These are phyloP conservation scores for Chelonus formosanus DNA, from an alignment of 2,888 invertebrate genomes.

Conservation along the genomic window DNA sequence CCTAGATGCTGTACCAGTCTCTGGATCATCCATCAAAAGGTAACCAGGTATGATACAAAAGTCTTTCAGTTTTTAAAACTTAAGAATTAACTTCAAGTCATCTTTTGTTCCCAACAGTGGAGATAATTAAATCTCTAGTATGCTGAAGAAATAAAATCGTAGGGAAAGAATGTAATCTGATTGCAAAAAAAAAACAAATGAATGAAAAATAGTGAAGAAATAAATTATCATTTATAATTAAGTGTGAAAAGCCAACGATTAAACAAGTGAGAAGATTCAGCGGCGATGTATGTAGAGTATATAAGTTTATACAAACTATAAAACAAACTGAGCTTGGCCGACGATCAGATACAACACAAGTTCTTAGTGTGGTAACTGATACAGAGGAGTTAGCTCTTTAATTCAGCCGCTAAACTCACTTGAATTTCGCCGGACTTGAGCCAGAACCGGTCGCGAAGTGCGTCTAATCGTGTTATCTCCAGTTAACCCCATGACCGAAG, in stretches of 20 bases:
- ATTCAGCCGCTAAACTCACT: conserved; percentile 39
- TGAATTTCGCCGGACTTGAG: conserved; percentile 39
- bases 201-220: neutral
- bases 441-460: conserved; percentile 46
- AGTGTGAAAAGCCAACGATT: conserved; percentile 14
- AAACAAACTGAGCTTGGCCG: conserved; percentile 37
- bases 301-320: conserved; percentile 36
- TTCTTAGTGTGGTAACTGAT: conserved; percentile 52
- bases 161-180: no score
- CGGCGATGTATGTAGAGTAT: conserved; percentile 1
- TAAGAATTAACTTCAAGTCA: no score
- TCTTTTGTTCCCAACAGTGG: no score
- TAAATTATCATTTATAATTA: conserved; percentile 5
- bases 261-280: conserved; percentile 16
- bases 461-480: conserved; percentile 51
- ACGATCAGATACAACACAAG: conserved; percentile 25
- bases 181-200: neutral
- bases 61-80: no score
- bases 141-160: no score
- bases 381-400: conserved; percentile 48
- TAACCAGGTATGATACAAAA: no score
- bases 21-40: no score
- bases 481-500: conserved; percentile 45
- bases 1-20: no score
- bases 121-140: no score